phyloP scores from a whole-genome alignment of 2,888 invertebrate genomes.

The Drosophila testacea region DNA sequence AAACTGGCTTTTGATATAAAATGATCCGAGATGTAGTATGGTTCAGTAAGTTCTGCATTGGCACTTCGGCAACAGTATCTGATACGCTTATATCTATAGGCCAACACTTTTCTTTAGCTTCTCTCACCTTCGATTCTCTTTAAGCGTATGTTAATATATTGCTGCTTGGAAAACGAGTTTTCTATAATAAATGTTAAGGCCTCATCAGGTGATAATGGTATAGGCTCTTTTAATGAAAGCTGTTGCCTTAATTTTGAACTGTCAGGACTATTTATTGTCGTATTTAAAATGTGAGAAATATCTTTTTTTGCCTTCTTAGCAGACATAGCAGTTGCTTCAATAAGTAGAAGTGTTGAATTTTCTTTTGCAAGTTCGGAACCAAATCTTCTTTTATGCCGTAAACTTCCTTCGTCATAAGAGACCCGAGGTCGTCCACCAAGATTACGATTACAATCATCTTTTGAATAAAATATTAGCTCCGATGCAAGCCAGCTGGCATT shows the following conservation, averaged over 20 bases:
- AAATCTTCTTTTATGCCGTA: constrained; percentile 14
- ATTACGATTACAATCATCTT: constrained; percentile 15
- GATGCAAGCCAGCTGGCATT: constrained; percentile 29
- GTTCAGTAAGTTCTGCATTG: neutral
- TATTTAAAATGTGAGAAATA: constrained; percentile 7
- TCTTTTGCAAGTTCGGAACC: constrained; percentile 21
- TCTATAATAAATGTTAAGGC: too few species aligned
- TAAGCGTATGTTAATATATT: neutral
- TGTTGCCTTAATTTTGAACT: too few species aligned
- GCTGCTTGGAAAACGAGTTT: neutral
- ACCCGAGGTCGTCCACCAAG: constrained; percentile 13
- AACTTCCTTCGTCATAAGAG: constrained; percentile 24
- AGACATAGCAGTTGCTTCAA: constrained; percentile 8
- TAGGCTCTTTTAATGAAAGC: too few species aligned
- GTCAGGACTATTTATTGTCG: constrained; percentile 6
- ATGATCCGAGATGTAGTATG: neutral
- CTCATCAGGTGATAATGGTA: too few species aligned
- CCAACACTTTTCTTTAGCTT: neutral
- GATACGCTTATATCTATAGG: constrained; percentile 1
- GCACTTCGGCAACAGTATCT: constrained; percentile 1
- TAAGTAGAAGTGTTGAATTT: constrained; percentile 19
- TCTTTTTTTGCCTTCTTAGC: constrained; percentile 19
- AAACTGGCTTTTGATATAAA: neutral
- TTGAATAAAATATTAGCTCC: constrained; percentile 30
- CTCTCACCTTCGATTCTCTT: neutral